Base-by-base conservation (phyloP, 2,113 vertebrate species). In the Archocentrus centrarchus region DNA sequence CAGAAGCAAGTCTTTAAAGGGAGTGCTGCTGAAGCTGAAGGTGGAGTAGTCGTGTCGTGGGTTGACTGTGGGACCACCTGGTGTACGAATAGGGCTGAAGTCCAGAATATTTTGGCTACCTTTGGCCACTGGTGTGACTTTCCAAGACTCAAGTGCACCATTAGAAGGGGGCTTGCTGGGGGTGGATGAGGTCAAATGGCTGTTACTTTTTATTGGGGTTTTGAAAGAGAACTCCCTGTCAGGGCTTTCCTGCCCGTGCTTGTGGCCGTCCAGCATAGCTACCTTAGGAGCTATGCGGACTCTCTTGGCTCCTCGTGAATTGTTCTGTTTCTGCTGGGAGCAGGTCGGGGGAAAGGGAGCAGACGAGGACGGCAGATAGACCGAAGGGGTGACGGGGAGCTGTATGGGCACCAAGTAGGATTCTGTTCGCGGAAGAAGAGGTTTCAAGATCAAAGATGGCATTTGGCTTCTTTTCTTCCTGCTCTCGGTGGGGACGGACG, bases 401-500 rank as follows among this genome's bases (percentile, higher is more conserved):
- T 98, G 98, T 88, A 99, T 97, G 0, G 98, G 98, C 62, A 99
- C 97, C 79, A 98, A 91, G 94, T 97, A 98, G 1, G 97, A 98
- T 78, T 96, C 97, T 58, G 97, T 95, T 3, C 97, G 96, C 24
- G 98, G 98, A 27, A 98, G 96, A 30, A 99, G 96, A 32, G 97
- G 97, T 80, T 99, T 99, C 96, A 99, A 22, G 22, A 22, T 22
- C 22, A 22, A 22, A 22, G 22, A 22, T 22, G 22, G 22, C 22
- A 22, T 22, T 22, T 22, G 22, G 22, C 22, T 2, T 22, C 22
- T 22, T 22, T 22, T 22, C 22, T 22, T 22, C 22, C 22, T 22
- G 22, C 22, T 22, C 22, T 22, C 22, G 22, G 22, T 22, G 22
- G 22, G 22, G 22, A 22, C 22, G 2, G 22, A 22, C 22, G 22